Evolutionary conservation across 2,888 invertebrate genomes (phyloP).

Genomic region (Hermaeophaga mercurialis): DNA sequence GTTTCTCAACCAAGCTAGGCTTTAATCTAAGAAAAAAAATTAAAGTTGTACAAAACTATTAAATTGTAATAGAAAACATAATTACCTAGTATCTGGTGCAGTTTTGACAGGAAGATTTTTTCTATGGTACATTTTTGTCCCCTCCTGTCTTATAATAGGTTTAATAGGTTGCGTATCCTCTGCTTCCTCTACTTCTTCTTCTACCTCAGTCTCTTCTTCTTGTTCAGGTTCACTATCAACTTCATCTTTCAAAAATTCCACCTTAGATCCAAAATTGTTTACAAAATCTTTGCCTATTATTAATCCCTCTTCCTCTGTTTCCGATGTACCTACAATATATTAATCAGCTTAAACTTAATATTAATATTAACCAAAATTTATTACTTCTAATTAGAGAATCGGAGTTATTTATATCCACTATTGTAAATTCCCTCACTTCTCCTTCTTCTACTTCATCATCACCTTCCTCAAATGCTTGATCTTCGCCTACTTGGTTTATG

Average conservation of each 20-base stretch:
- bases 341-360: too few species aligned
- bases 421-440: conserved; percentile 36
- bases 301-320: neutral
- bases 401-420: conserved; percentile 48
- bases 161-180: conserved; percentile 44
- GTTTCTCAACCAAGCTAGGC: neutral
- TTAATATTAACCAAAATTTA: neutral
- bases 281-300: neutral
- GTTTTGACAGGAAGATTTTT: conserved; percentile 31
- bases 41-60: too few species aligned
- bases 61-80: neutral
- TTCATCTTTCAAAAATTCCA: conserved; percentile 58
- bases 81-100: conserved; percentile 8
- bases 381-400: conserved; percentile 36
- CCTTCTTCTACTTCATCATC: conserved; percentile 22
- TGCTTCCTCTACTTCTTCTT: conserved; percentile 34
- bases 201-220: conserved; percentile 30
- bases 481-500: conserved; percentile 5
- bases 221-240: conserved; percentile 32
- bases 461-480: conserved; percentile 9
- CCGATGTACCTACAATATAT: too few species aligned
- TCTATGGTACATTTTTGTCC: conserved; percentile 50
- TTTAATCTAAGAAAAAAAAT: conserved; percentile 5
- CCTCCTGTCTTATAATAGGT: conserved; percentile 55
- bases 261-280: neutral